phyloP scores from a whole-genome alignment of 2,888 invertebrate genomes.

The Pyrrhosoma nymphula region DNA sequence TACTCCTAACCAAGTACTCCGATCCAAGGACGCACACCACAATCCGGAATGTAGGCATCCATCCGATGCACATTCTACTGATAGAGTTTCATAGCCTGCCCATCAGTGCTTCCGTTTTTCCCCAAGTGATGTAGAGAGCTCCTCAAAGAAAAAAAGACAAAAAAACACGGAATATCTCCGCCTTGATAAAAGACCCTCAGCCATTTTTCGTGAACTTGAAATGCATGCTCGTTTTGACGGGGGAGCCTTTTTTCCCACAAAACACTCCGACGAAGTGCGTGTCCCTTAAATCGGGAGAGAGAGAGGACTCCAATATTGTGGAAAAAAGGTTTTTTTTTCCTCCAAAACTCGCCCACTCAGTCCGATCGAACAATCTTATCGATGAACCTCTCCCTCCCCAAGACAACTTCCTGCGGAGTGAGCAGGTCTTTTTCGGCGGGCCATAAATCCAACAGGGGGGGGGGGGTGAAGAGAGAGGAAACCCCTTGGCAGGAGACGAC shows the following conservation, averaged over 20 bases:
- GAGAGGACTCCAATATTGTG: neutral
- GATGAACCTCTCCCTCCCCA: neutral
- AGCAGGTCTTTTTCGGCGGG: slow-evolving; percentile 35
- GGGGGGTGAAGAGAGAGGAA: neutral
- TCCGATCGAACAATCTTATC: slow-evolving; percentile 29
- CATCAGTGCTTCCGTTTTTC: neutral
- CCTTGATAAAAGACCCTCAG: neutral
- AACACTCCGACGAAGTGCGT: too few relatives aligned
- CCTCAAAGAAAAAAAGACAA: neutral
- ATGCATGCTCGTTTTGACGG: neutral
- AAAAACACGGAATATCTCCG: neutral
- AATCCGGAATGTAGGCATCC: too few relatives aligned
- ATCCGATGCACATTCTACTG: too few relatives aligned
- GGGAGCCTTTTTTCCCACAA: too few relatives aligned
- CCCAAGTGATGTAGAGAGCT: neutral
- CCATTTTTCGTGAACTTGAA: neutral
- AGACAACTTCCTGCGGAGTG: slow-evolving; percentile 38
- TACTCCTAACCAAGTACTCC: too few relatives aligned
- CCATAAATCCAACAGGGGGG: slow-evolving; percentile 31
- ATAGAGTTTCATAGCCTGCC: neutral
- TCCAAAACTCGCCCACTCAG: neutral
- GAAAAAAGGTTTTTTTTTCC: neutral
- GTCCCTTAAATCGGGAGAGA: too few relatives aligned
- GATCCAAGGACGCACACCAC: too few relatives aligned
- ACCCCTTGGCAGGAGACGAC: neutral